Evolutionary conservation across 2,113 vertebrate genomes (phyloP).

Genomic region (Scolopax mira): DNA sequence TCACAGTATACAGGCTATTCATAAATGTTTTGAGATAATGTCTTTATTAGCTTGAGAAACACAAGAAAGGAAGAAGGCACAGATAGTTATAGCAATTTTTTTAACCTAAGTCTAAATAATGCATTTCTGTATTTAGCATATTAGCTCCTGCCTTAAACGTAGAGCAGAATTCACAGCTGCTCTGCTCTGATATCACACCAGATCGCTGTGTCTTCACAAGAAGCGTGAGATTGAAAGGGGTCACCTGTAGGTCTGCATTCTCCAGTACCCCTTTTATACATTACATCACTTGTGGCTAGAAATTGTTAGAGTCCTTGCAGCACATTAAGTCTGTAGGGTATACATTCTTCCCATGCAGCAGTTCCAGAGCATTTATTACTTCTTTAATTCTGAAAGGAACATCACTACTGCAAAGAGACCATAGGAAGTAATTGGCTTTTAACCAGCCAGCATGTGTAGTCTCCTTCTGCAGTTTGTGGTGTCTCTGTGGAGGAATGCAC

Average conservation of each 20-base stretch:
- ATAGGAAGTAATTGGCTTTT: background rate
- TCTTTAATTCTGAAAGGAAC: background rate
- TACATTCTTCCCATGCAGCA: background rate
- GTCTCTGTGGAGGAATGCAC: background rate
- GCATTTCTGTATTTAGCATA: background rate
- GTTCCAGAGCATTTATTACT: background rate
- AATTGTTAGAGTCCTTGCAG: background rate
- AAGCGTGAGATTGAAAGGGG: background rate
- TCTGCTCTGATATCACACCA: background rate
- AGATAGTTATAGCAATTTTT: background rate
- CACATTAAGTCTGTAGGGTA: background rate
- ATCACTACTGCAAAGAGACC: background rate
- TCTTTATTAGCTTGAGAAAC: background rate
- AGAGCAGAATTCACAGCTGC: background rate
- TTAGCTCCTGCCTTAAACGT: background rate
- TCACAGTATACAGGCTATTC: background rate
- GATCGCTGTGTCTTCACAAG: background rate
- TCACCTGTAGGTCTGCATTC: background rate
- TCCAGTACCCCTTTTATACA: background rate
- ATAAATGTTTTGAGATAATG: background rate
- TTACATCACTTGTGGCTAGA: rapidly evolving
- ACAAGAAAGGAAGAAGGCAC: background rate
- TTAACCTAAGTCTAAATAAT: background rate
- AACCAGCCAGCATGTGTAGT: background rate
- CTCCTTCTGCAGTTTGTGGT: background rate